Base-by-base conservation (phyloP, 2,113 vertebrate genomes). In the Psilopsiagon aymara region DNA sequence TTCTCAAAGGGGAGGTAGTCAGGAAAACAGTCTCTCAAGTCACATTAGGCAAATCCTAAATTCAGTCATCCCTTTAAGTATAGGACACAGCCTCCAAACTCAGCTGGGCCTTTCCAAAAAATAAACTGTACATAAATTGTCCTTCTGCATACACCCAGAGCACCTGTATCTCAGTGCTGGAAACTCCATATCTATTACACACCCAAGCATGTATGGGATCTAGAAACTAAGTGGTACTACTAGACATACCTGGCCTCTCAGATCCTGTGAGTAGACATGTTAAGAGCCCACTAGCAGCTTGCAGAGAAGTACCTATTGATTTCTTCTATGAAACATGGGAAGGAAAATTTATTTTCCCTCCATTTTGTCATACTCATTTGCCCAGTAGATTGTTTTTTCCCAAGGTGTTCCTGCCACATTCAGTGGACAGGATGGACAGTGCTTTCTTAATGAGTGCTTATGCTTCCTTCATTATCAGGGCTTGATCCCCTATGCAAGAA, bases 21-120 rank as follows among this genome's bases (percentile, higher is more conserved):
- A 88, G 23, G 57, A 66, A 88, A 92, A 29, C 1, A 0, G 13
- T 23, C 18, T 92, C 43, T 59, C 46, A 46, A 90, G 23, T 43
- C 37, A 41, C 1, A 1, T 0, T 0, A 15, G 23, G 27, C 17
- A 0, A 39, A 16, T 68, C 24, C 3, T 57, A 81, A n/a, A 4
- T 49, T 52, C 31, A 75, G 74, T 4, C 2, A 44, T 41, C 15
- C 44, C 28, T 63, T 68, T 82, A 82, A 88, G 79, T 15, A 51
- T 1, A 19, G 17, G 13, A 64, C 15, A 6, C 5, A 7, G 52
- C 18, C n/a, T 86, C 16, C 59, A 77, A 77, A 91, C 6, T 39
- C 73, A 91, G 7, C 46, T 15, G 7, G 18, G 7, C 14, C 20
- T 70, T 74, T 41, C 31, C 8, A 41, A n/a, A 52, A 25, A 37